Evolutionary conservation across 2,797 vertebrate species (phyloP).

Genomic region (Premnoplex brunnescens): DNA sequence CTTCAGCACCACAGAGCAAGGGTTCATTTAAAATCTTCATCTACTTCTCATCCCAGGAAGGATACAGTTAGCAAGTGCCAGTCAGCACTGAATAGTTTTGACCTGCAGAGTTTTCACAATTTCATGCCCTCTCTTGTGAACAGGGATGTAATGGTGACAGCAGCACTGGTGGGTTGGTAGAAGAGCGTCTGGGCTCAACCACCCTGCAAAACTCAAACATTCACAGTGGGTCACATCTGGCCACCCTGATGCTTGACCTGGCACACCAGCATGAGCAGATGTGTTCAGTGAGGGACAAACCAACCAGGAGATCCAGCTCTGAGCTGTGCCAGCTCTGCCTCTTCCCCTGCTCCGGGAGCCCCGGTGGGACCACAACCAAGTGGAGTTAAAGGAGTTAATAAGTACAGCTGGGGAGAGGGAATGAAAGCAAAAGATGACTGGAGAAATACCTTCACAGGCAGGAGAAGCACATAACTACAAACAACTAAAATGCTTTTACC

Average conservation of each 20-base stretch:
- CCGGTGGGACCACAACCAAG: neutral
- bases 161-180: neutral
- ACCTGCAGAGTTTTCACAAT: neutral
- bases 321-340: neutral
- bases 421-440: neutral
- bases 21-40: neutral
- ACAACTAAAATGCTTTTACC: neutral
- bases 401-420: neutral
- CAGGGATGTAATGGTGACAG: neutral
- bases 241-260: neutral
- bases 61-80: fast-evolving
- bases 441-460: neutral
- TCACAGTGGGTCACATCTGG: neutral
- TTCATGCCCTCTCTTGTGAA: fast-evolving
- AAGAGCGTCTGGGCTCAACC: neutral
- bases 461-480: neutral
- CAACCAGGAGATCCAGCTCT: neutral
- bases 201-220: neutral
- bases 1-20: neutral
- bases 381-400: neutral
- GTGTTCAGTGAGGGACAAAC: neutral
- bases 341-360: neutral
- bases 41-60: neutral
- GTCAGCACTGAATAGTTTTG: neutral
- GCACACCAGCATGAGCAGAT: neutral